Evolutionary conservation across 2,797 vertebrate species (phyloP).

Genomic region (Galago senegalensis): DNA sequence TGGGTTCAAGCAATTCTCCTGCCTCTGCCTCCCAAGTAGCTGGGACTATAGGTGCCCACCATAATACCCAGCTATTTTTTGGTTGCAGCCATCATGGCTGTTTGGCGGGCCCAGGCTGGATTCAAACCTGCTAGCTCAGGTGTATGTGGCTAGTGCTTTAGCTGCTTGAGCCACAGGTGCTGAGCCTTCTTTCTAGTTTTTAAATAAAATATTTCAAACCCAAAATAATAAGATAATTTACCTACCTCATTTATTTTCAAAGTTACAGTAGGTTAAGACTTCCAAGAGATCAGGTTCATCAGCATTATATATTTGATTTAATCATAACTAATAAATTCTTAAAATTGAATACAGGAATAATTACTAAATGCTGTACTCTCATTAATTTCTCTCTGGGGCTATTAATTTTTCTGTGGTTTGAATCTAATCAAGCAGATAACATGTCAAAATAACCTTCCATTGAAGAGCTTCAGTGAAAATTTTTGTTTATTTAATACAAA

Average conservation of each 20-base stretch:
- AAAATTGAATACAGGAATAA: neutral
- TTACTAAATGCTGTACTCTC: neutral
- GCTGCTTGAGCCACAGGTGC: too few relatives aligned
- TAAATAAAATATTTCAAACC: neutral
- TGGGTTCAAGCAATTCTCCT: too few relatives aligned
- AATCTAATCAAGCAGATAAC: conserved; percentile 41
- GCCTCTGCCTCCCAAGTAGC: too few relatives aligned
- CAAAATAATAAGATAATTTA: conserved; percentile 34
- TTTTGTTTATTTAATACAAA: conserved; percentile 31
- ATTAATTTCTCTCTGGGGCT: conserved; percentile 47
- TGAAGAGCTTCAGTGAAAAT: conserved; percentile 26
- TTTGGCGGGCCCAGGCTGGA: too few relatives aligned
- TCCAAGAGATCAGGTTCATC: neutral
- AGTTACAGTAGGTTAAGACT: neutral
- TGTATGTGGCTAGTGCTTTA: too few relatives aligned
- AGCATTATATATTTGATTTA: conserved; percentile 30
- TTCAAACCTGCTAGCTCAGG: too few relatives aligned
- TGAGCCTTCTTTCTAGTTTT: too few relatives aligned
- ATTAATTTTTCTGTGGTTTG: conserved; percentile 33
- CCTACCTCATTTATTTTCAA: conserved; percentile 36
- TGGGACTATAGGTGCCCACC: too few relatives aligned
- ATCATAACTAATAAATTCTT: conserved; percentile 44
- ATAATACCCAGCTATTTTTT: too few relatives aligned
- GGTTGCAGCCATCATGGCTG: too few relatives aligned
- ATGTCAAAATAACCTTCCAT: conserved; percentile 45